Percentiles rank a stretch among this genome's conserved stretches.
Evolutionary conservation across 2,113 vertebrate species (phyloP).

Genomic region (Cacatua alba): DNA sequence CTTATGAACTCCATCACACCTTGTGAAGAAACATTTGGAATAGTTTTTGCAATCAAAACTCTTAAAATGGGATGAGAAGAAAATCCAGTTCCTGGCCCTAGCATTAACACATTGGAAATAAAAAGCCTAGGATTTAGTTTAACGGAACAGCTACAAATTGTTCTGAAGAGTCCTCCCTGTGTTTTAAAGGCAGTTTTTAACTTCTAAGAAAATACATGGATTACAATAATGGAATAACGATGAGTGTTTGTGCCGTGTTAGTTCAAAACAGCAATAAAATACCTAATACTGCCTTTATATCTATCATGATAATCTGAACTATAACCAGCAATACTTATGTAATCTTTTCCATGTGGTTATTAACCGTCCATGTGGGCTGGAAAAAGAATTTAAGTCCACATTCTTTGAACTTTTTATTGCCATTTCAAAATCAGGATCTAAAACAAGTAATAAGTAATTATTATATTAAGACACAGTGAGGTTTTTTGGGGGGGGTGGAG

Average conservation of each 20-base stretch:
- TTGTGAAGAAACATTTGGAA: not conserved
- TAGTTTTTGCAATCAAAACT: not conserved
- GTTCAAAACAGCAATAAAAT: not conserved
- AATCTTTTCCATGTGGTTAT: not conserved
- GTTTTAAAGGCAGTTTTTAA: not conserved
- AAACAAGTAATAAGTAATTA: not conserved
- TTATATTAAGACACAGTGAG: not conserved
- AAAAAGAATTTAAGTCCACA: slow-evolving; percentile 36
- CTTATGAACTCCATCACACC: not conserved
- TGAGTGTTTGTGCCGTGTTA: not conserved
- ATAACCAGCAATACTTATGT: not conserved
- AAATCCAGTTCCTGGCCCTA: not conserved
- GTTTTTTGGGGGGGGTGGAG: not conserved
- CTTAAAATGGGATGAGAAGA: not conserved
- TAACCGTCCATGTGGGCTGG: not conserved
- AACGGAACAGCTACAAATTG: not conserved
- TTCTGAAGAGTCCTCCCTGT: not conserved
- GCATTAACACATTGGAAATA: not conserved
- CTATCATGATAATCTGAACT: slow-evolving; percentile 21
- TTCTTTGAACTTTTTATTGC: slow-evolving; percentile 34
- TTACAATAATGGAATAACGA: not conserved
- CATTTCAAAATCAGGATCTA: slow-evolving; percentile 26
- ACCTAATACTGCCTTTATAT: not conserved
- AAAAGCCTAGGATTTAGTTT: not conserved
- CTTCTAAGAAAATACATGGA: not conserved